A percentile compares a stretch with the other conserved stretches of the same genome.
phyloP scores from a whole-genome alignment of 2,888 invertebrate species.

The Dexiosoma caninum region DNA sequence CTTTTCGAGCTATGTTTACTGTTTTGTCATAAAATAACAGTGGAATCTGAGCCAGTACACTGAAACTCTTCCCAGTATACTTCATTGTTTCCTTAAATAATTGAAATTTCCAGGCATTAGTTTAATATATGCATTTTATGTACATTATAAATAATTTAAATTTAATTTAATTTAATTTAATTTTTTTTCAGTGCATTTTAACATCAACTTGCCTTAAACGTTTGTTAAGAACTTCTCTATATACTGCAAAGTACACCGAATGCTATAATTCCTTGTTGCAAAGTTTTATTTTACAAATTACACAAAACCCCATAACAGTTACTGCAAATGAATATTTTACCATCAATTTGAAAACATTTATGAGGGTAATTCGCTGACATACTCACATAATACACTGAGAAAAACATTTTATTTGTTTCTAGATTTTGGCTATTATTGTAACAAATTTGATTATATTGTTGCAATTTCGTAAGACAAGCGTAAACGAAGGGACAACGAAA shows the following conservation, averaged over 20 bases:
- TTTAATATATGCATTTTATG: no score
- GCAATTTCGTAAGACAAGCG: conserved; percentile 68
- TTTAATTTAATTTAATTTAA: no score
- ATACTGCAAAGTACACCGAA: conserved; percentile 10
- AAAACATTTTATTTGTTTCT: background rate
- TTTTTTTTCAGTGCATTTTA: conserved; percentile 65
- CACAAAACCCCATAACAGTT: conserved; percentile 68
- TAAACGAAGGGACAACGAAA: background rate
- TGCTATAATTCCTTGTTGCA: conserved; percentile 67
- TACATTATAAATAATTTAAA: no score
- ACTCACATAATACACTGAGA: background rate
- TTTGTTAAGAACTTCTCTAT: conserved; percentile 61
- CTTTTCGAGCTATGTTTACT: no score
- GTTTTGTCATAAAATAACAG: no score
- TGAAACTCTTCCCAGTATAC: no score
- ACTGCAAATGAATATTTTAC: conserved; percentile 68
- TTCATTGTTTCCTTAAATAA: no score
- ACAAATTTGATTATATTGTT: conserved; percentile 71
- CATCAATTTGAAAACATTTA: conserved; percentile 69
- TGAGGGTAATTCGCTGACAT: conserved; percentile 66
- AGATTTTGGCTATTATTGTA: conserved; percentile 69
- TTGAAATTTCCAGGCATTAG: no score
- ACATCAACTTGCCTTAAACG: conserved; percentile 66
- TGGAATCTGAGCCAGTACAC: no score
- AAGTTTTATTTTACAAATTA: conserved; percentile 70